Percentiles rank a stretch among this genome's conserved stretches.
These are phyloP conservation scores for Junonia oenone DNA, from an alignment of 2,888 invertebrate genomes.

Conservation along the genomic window DNA sequence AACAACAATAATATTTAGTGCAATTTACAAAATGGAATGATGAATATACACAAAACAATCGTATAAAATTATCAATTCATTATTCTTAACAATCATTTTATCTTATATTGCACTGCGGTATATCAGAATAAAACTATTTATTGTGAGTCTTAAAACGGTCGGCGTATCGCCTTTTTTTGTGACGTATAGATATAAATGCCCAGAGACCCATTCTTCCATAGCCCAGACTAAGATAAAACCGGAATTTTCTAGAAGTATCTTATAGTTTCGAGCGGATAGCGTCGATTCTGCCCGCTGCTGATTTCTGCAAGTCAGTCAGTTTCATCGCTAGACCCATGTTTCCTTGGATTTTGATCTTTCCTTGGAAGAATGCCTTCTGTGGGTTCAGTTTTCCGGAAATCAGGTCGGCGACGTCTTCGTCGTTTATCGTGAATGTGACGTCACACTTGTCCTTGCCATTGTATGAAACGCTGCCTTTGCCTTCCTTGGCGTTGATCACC, in stretches of 20 bases:
- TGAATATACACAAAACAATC: slow-evolving; percentile 18
- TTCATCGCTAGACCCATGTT: slow-evolving; percentile 98
- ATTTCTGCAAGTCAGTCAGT: slow-evolving; percentile 88
- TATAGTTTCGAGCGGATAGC: slow-evolving; percentile 87
- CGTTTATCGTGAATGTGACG: slow-evolving; percentile 92
- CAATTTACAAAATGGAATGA: slow-evolving; percentile 30
- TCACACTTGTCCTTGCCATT: slow-evolving; percentile 92
- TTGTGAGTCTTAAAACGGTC: not conserved
- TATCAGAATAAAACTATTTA: not conserved
- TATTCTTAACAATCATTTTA: not conserved
- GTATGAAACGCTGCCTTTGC: slow-evolving; percentile 91
- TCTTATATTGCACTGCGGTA: slow-evolving; percentile 16
- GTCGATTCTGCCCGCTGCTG: slow-evolving; percentile 86
- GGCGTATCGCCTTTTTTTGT: not conserved
- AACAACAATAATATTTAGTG: slow-evolving; percentile 26
- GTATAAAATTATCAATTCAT: slow-evolving; percentile 6
- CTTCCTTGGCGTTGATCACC: slow-evolving; percentile 95
- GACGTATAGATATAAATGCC: slow-evolving; percentile 25
- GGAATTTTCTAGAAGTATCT: slow-evolving; percentile 35
- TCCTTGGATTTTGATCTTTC: slow-evolving; percentile 97
- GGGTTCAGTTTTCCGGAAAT: slow-evolving; percentile 95
- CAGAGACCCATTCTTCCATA: slow-evolving; percentile 41
- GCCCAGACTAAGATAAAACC: slow-evolving; percentile 31
- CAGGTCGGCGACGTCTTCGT: slow-evolving; percentile 92
- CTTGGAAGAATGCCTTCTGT: slow-evolving; percentile 97